Evolutionary conservation across 1,140 invertebrate species (phyloP).

Genomic region (Anoplolepis gracilipes): DNA sequence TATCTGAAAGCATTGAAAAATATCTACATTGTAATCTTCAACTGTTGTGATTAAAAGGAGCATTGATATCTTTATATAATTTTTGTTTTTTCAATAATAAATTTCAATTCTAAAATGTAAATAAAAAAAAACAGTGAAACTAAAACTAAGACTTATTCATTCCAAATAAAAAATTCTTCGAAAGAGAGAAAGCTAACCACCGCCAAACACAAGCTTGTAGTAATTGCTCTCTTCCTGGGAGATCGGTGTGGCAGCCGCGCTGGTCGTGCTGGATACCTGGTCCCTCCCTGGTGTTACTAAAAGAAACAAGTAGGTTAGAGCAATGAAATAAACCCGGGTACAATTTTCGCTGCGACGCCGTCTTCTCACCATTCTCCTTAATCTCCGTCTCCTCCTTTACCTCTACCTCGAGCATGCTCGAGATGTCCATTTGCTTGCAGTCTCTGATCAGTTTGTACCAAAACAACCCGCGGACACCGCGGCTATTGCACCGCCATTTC

Average conservation of each 20-base stretch:
- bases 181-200: conserved; percentile 70
- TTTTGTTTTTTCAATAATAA: background rate
- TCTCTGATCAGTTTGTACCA: conserved; percentile 73
- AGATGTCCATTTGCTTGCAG: conserved; percentile 78
- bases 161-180: background rate
- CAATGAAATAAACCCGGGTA: background rate
- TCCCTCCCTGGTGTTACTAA: conserved; percentile 74
- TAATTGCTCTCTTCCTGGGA: conserved; percentile 78
- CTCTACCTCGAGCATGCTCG: conserved; percentile 83
- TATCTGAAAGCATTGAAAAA: conserved; percentile 73
- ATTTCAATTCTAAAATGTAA: background rate
- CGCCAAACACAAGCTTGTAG: conserved; percentile 79
- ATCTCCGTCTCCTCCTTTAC: conserved; percentile 79
- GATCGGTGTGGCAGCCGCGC: conserved; percentile 18
- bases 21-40: background rate
- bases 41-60: background rate
- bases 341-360: background rate
- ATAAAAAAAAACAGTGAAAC: background rate
- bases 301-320: conserved; percentile 68
- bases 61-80: background rate
- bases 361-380: conserved; percentile 77
- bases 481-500: conserved; percentile 77
- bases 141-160: background rate
- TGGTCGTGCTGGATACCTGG: conserved; percentile 47
- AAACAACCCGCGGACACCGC: conserved; percentile 38